Evolutionary conservation across 2,797 vertebrate genomes (phyloP), one percentile per base, ranked within the genome.

Genomic region (Bufotes viridis): DNA sequence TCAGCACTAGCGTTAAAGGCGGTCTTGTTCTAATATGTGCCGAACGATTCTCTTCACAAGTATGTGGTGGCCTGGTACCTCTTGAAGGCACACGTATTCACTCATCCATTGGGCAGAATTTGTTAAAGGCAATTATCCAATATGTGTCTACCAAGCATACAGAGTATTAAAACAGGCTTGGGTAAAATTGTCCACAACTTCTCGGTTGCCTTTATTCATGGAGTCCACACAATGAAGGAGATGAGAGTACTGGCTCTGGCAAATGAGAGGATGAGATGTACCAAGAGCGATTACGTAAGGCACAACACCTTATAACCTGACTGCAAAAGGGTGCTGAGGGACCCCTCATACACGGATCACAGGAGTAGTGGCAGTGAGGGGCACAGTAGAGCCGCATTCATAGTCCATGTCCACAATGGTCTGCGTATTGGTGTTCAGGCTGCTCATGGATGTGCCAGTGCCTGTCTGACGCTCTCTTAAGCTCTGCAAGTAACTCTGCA

Each of bases 401-500:
- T 96, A 97, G 92, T 97, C 96, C 90, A 97, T 87, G 91, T 97
- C 95, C 78, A 97, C 94, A 86, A 93, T 69, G 75, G 96, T 94
- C 90, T 95, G 94, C 91, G 95, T 94, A 85, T 89, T 67, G 5
- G 95, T 93, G 87, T 93, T 94, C 78, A 95, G 91, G 91, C 95
- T 96, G 94, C 95, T 96, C 94, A 95, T 94, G 82, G 95, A 95
- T 79, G 93, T 93, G 58, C 95, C 93, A 11, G 96, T 95, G 92
- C 95, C 95, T 92, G 93, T 94, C 75, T 97, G 96, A 82, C 92
- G 94, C 83, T 97, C 97, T 88, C 93, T 95, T 89, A 97, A 93
- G 93, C 96, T 97, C 95, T 96, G 97, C 86, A 97, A 94, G 92
- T 96, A 97, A 92, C 96, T 97, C 97, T 97, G 93, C 42, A 87